Base-by-base conservation (phyloP, 2,113 vertebrate genomes). In the Mandrillus leucophaeus region DNA sequence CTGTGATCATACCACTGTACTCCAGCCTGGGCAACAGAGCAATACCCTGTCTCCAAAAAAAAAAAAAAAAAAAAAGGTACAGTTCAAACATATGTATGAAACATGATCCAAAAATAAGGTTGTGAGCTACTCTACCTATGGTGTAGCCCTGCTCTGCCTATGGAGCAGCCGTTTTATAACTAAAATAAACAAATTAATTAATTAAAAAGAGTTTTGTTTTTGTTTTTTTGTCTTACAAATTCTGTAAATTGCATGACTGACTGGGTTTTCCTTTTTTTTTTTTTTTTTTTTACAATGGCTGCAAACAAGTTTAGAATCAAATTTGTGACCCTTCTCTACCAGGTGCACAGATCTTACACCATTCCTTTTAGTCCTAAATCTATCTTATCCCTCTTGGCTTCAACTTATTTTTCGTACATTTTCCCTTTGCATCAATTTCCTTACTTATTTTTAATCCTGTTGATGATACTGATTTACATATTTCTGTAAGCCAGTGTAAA, bases 261-360 rank as follows among this genome's bases (percentile, higher is more conserved):
- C 8, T 38, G 32, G 25, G 11, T 84, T 87, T 83, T 12, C 13
- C 35, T 61, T 90, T 12, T 13, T 35, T 43, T 85, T 30, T 87
- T 90, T 9, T 9, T 40, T 61, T 85, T 30, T 80, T 59, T 32
- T 8, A 91, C 17, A 85, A 88, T 61, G 57, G 55, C 40, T 79
- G 18, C 35, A 75, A 70, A 86, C 48, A 93, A 73, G 8, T 73
- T 96, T 75, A 96, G 81, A 95, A 64, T 8, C 81, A 86, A 95
- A 93, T 93, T 8, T 76, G 35, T 68, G 38, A n/a, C 10, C 35
- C 48, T 90, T 88, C 13, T 70, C 40, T 91, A 80, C 22, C 13
- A 88, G 79, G 32, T 27, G 5, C 30, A 82, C 16, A 85, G 43
- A 73, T 3, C 13, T 52, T 57, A 30, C 20, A 8, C 45, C 40